Percentiles rank a stretch among this genome's conserved stretches.
These are phyloP conservation scores for Pogonomyrmex californicus DNA, from an alignment of 1,140 invertebrate species.

Conservation along the genomic window DNA sequence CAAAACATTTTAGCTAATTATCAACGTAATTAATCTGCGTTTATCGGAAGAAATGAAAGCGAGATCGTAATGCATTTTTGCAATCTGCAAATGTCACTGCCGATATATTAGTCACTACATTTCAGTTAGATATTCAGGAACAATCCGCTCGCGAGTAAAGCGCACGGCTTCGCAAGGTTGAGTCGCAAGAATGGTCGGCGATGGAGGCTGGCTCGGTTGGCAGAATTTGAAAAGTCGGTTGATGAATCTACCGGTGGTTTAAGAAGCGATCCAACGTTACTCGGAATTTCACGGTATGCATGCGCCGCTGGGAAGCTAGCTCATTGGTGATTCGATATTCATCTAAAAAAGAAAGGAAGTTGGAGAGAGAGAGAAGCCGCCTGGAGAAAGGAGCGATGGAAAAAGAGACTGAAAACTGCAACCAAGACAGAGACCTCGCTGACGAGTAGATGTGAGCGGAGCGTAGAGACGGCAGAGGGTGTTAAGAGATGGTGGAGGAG, in stretches of 20 bases:
- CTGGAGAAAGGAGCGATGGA: slow-evolving; percentile 40
- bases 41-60: not conserved
- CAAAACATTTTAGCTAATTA: slow-evolving; percentile 15
- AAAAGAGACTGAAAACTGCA: slow-evolving; percentile 71
- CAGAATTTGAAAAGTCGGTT: slow-evolving; percentile 44
- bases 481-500: slow-evolving; percentile 72
- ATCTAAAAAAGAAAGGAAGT: slow-evolving; percentile 55
- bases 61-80: not conserved
- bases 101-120: not conserved
- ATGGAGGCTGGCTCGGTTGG: slow-evolving; percentile 44
- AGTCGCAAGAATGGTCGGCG: slow-evolving; percentile 37
- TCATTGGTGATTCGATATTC: slow-evolving; percentile 51
- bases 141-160: slow-evolving; percentile 23
- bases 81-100: not conserved
- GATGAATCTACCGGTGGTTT: slow-evolving; percentile 42
- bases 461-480: slow-evolving; percentile 65
- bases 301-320: slow-evolving; percentile 14
- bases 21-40: not conserved
- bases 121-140: not conserved
- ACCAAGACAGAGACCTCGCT: slow-evolving; percentile 76
- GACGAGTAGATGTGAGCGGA: slow-evolving; percentile 70
- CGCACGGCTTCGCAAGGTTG: not conserved
- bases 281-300: slow-evolving; percentile 29
- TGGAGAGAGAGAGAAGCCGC: not conserved
- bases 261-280: slow-evolving; percentile 40